phyloP scores from a whole-genome alignment of 92 coral and sea anemone species.

The Virgularia gustaviana region DNA sequence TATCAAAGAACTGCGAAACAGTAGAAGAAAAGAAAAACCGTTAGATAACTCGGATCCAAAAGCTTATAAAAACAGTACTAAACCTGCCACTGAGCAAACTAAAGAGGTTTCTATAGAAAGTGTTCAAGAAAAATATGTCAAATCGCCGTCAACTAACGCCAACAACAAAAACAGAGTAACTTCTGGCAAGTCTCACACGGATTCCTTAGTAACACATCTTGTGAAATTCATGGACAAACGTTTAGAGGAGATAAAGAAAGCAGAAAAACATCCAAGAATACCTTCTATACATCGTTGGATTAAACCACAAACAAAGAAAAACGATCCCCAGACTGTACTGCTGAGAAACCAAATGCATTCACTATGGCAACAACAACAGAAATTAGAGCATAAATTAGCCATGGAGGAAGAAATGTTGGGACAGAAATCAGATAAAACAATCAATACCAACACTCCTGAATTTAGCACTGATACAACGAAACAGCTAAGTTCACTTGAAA shows the following conservation, averaged over 20 bases:
- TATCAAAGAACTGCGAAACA: neutral
- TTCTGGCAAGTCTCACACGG: neutral
- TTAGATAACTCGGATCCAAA: neutral
- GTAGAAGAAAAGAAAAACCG: neutral
- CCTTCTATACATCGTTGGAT: neutral
- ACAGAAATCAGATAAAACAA: neutral
- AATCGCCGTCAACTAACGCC: neutral
- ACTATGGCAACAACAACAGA: constrained; percentile 11
- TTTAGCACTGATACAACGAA: neutral
- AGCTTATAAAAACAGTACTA: no score
- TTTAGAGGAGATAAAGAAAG: neutral
- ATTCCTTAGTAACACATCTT: neutral
- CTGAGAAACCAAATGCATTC: constrained; percentile 12
- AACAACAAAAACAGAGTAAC: neutral
- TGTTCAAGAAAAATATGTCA: neutral
- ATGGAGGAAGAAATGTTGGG: constrained; percentile 6
- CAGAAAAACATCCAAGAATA: neutral
- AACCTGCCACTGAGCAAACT: no score
- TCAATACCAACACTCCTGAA: neutral
- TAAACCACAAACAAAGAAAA: neutral
- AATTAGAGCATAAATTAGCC: constrained; percentile 22
- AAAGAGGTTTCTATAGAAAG: neutral
- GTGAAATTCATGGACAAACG: constrained; percentile 5
- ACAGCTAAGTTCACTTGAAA: neutral
- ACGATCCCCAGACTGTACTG: neutral